Base-by-base conservation (phyloP, 2,888 invertebrate genomes). In the Malthinus seriepunctatus region DNA sequence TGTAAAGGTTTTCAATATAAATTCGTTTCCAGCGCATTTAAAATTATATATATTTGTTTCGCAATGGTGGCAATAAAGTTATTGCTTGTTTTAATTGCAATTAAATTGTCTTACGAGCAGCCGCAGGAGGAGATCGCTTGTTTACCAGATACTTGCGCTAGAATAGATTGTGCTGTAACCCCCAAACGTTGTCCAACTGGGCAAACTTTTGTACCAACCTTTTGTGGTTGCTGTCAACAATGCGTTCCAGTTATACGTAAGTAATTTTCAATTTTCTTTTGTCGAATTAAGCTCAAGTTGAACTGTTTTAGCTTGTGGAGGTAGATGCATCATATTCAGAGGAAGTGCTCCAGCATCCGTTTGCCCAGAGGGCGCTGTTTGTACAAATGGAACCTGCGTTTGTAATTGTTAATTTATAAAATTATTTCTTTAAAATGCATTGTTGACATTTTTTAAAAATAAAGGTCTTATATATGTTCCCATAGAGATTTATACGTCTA, bases 241-340 rank as follows among this genome's bases (percentile, higher is more conserved):
- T 47, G 47, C 34, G 47, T 47, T 11, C 47, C 47, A 14, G 34
- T 47, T 34, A 9, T 47, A n/a, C 34, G 47, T 47, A 34, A 47
- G 47, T 47, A 39, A 8, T 5, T 34, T 2, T n/a, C 9, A 34
- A 34, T 34, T 34, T 9, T 34, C 10, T 8, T 1, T 11, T n/a
- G 2, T 11, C 8, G 3, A n/a, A n/a, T n/a, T 11, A 8, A 11
- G 4, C 8, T 10, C 11, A 1, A 0, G 7, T 7, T 12, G 8
- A 39, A 39, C 11, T 39, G 5, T 39, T 3, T 39, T 39, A 39
- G 39, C 14, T 1, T 3, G 9, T 15, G 39, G 39, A 14, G 15
- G 8, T 15, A 2, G 14, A 9, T 39, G 39, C n/a, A 3, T 14
- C n/a, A 2, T 23, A 3, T 23, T 14, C 5, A 14, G 7, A 5